These are phyloP conservation scores for Pycnonotus jocosus DNA, from an alignment of 2,113 vertebrate genomes.

Conservation along the genomic window DNA sequence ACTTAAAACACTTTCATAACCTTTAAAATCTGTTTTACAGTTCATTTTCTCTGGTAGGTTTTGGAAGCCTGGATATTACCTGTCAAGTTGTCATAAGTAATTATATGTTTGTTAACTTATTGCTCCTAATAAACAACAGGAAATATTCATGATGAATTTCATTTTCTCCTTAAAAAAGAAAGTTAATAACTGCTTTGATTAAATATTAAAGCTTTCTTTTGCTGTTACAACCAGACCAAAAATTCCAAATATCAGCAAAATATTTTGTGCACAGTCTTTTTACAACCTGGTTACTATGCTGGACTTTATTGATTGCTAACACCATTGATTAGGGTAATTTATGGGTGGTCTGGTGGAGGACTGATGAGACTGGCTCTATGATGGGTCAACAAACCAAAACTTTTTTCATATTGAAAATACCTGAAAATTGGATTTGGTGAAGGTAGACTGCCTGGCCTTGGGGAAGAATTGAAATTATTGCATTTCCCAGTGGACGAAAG, in stretches of 20 bases:
- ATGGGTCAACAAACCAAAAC: not conserved
- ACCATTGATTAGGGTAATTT: not conserved
- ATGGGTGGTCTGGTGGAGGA: not conserved
- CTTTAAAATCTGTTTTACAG: not conserved
- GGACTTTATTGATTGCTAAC: not conserved
- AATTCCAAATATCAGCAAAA: not conserved
- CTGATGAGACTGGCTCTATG: not conserved
- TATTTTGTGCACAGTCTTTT: not conserved
- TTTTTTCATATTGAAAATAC: not conserved
- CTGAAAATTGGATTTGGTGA: not conserved
- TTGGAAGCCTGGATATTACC: not conserved
- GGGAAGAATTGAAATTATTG: not conserved
- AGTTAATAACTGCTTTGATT: conserved; percentile 7
- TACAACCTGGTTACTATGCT: not conserved
- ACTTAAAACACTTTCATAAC: not conserved
- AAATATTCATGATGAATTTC: not conserved
- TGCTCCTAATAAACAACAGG: conserved; percentile 5
- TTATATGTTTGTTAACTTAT: conserved; percentile 22
- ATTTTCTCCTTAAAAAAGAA: not conserved
- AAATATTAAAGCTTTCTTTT: conserved; percentile 35
- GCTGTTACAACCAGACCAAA: not conserved
- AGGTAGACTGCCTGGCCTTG: not conserved
- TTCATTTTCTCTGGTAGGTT: not conserved
- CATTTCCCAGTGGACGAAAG: not conserved
- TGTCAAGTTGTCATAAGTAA: conserved; percentile 13